Base-by-base conservation (phyloP, 2,797 vertebrate species). In the Dermochelys coriacea region DNA sequence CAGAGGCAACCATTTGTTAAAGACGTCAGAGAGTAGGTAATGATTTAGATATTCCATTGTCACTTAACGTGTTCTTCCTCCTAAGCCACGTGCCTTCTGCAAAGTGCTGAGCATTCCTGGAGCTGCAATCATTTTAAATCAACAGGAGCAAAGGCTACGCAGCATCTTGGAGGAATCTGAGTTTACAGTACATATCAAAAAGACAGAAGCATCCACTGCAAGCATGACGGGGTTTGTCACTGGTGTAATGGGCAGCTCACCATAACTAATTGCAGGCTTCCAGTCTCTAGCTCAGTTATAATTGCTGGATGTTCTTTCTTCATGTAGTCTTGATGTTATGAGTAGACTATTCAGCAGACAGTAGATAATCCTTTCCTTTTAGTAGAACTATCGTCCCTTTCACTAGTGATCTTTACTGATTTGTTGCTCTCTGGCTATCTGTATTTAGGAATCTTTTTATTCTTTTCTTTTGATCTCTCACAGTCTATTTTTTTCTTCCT, bases 401-500 rank as follows among this genome's bases (percentile, higher is more conserved):
- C 8, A n/a, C 5, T 9, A 52, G 8, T 41, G 90, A 94, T 59
- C 82, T 3, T 12, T 5, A 57, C 14, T 47, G 49, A 12, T 86
- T 88, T 75, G 3, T 4, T 1, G 18, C 1, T 82, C 94, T 61
- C 54, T 8, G 14, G 29, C 14, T 19, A 57, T 2, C 0, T 5
- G 85, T 84, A 57, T 57, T 41, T 64, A 80, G 41, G 29, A 4
- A 64, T 31, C 85, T 80, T 84, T 6, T 16, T 71, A 41, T 71
- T 87, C 5, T 37, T 91, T 83, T 18, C 88, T 87, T 54, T 4
- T 80, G 0, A 81, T 47, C 37, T 75, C 3, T 75, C 25, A 45
- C 12, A 23, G 7, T 68, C 34, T 2, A 37, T 10, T 85, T 87
- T 90, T 88, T 37, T 31, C 51, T 89, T 80, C 7, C 41, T 49